These are phyloP conservation scores for Calameuta filiformis DNA, from an alignment of 2,888 invertebrate genomes.

Conservation along the genomic window DNA sequence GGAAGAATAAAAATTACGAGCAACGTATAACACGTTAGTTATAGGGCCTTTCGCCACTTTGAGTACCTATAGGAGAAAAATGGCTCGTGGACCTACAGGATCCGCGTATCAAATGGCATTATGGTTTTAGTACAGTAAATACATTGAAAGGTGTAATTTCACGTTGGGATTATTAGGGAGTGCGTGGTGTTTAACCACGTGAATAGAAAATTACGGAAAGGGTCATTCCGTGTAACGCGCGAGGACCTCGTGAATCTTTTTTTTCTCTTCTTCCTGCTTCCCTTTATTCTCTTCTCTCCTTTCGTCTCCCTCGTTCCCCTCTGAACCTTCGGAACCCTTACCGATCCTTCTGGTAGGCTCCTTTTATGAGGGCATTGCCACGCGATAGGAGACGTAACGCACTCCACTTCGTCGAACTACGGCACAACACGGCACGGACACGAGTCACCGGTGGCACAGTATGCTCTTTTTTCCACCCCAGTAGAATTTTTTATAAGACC, in stretches of 20 bases:
- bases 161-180: too few species aligned
- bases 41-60: background rate
- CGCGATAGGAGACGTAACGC: background rate
- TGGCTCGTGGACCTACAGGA: background rate
- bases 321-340: too few species aligned
- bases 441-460: too few species aligned
- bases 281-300: background rate
- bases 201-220: too few species aligned
- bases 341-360: slow-evolving; percentile 13
- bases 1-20: background rate
- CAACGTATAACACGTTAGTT: background rate
- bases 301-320: background rate
- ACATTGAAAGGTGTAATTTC: background rate
- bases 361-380: slow-evolving; percentile 29
- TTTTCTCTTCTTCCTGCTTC: too few species aligned
- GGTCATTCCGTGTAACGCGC: too few species aligned
- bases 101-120: background rate
- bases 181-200: too few species aligned
- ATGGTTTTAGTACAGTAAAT: background rate
- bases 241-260: too few species aligned
- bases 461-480: background rate
- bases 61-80: background rate
- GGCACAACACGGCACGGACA: too few species aligned
- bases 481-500: background rate
- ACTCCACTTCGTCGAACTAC: background rate